Evolutionary conservation across 2,113 vertebrate species (phyloP).

Genomic region (Trichechus manatus): DNA sequence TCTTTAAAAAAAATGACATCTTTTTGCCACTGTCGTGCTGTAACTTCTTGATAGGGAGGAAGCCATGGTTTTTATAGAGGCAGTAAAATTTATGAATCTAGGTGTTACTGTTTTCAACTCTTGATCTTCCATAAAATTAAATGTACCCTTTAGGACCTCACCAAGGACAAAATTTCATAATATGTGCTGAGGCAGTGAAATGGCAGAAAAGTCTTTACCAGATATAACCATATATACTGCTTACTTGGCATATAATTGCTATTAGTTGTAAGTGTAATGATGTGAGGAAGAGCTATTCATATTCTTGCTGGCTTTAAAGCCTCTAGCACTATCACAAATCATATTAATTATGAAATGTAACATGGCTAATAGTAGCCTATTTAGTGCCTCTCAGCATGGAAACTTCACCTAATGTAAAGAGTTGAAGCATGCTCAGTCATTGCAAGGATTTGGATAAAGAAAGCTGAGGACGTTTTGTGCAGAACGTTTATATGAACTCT

Average conservation of each 20-base stretch:
- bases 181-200: not conserved
- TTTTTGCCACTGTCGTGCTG: not conserved
- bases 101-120: not conserved
- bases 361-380: not conserved
- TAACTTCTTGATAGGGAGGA: not conserved
- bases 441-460: not conserved
- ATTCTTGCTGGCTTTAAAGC: not conserved
- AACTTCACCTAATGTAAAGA: not conserved
- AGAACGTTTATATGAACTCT: not conserved
- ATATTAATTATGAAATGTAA: too few species aligned
- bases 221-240: not conserved
- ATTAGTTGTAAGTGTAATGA: not conserved
- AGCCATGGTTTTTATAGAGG: not conserved
- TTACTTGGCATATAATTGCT: slow-evolving; percentile 15
- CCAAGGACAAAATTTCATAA: not conserved
- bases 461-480: not conserved
- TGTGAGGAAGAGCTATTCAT: not conserved
- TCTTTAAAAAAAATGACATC: not conserved
- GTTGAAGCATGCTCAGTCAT: not conserved
- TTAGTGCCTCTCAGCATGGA: not conserved
- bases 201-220: not conserved
- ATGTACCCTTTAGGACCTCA: not conserved
- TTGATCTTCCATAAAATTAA: slow-evolving; percentile 27
- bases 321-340: not conserved
- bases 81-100: not conserved